Conservation (phyloP, 2,888 invertebrate species). For the Hypselothyrea guttata region DNA sequence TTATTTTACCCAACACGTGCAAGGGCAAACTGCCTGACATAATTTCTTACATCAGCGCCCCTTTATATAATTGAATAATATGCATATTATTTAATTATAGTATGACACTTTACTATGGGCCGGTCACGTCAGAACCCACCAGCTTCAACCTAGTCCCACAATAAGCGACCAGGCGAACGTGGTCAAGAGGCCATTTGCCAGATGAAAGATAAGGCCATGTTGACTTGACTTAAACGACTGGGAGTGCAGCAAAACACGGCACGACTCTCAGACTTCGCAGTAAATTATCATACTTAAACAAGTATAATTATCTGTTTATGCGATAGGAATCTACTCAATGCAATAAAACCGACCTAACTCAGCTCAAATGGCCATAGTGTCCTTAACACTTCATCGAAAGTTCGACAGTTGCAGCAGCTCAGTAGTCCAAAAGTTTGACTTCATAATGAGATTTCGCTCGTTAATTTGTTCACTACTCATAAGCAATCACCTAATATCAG, state of each 20-base stretch:
- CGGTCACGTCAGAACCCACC: conserved; percentile 45
- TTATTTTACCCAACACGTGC: no score
- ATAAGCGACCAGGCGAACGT: conserved; percentile 43
- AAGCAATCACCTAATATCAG: no score
- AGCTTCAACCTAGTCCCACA: conserved; percentile 10
- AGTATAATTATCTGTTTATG: conserved; percentile 29
- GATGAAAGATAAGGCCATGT: conserved; percentile 55
- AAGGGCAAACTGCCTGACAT: no score
- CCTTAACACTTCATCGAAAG: conserved; percentile 14
- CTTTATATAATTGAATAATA: conserved; percentile 37
- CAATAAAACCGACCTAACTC: conserved; percentile 26
- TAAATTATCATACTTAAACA: conserved; percentile 16
- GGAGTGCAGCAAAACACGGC: conserved; percentile 18
- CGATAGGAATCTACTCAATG: conserved; percentile 35
- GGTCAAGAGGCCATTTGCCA: conserved; percentile 54
- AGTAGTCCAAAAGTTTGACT: no score
- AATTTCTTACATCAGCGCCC: conserved; percentile 15
- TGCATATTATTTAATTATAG: conserved; percentile 39
- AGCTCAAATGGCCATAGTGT: conserved; percentile 24
- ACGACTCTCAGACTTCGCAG: conserved; percentile 29
- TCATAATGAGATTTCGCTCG: no score
- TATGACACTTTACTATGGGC: conserved; percentile 52
- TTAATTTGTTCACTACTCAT: no score
- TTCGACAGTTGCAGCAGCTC: background rate
- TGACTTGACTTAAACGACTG: conserved; percentile 16